Conservation (phyloP, 2,888 invertebrate species). For the Meandrusa payeni region DNA sequence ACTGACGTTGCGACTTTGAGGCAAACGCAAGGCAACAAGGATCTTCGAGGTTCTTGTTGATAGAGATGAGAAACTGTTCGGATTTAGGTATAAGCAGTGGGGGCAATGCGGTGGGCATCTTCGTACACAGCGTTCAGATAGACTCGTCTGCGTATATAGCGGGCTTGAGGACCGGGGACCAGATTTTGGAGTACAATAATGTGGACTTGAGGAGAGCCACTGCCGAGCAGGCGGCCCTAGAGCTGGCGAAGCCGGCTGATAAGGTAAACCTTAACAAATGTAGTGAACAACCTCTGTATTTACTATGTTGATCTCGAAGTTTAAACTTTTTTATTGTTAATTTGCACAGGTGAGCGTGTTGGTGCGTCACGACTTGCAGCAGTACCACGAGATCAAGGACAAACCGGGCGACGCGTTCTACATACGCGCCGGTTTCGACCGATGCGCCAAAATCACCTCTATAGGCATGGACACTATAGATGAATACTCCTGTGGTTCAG, state of each 20-base stretch:
- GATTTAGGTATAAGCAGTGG: constrained; percentile 96
- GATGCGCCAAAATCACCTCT: constrained; percentile 84
- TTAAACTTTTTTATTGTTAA: not conserved
- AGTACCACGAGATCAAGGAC: constrained; percentile 96
- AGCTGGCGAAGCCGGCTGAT: constrained; percentile 95
- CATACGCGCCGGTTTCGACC: constrained; percentile 96
- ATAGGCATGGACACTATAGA: constrained; percentile 82
- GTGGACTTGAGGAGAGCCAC: constrained; percentile 93
- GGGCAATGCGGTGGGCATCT: constrained; percentile 97
- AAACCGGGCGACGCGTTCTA: constrained; percentile 97
- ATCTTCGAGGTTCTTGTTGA: constrained; percentile 86
- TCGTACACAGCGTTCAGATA: constrained; percentile 94
- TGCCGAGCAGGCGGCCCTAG: constrained; percentile 96
- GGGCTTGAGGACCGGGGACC: constrained; percentile 93
- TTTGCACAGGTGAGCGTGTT: constrained; percentile 64
- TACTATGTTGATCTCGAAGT: too few relatives aligned
- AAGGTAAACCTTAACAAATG: constrained; percentile 81
- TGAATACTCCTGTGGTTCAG: constrained; percentile 91
- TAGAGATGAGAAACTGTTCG: constrained; percentile 93
- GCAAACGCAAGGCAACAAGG: constrained; percentile 63
- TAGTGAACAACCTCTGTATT: too few relatives aligned
- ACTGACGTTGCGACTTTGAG: constrained; percentile 62
- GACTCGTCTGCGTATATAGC: constrained; percentile 94
- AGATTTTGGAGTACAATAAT: constrained; percentile 97
- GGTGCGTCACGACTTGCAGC: constrained; percentile 75